A percentile compares a stretch with the other conserved stretches of the same genome.
Conservation (phyloP, 2,797 vertebrate genomes). For the Carcharodon carcharias region DNA sequence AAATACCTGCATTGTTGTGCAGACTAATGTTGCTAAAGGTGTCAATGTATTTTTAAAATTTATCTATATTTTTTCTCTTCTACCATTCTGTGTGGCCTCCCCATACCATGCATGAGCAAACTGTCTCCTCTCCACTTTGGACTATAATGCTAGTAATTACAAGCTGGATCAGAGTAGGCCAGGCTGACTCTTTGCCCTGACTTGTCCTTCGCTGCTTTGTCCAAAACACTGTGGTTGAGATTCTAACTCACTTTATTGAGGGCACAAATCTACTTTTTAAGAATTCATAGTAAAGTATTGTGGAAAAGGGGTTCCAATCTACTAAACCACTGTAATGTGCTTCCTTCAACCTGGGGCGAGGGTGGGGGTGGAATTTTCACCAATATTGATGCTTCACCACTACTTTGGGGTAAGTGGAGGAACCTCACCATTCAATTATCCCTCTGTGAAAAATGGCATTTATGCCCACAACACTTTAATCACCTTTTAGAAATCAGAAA, state of each 20-base stretch:
- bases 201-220: not conserved
- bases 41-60: not conserved
- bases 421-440: not conserved
- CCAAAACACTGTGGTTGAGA: not conserved
- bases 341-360: not conserved
- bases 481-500: not conserved
- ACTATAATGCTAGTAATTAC: not conserved
- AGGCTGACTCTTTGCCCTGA: not conserved
- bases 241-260: not conserved
- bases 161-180: not conserved
- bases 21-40: not conserved
- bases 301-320: not conserved
- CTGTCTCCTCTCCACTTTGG: not conserved
- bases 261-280: not conserved
- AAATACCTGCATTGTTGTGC: not conserved
- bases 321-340: not conserved
- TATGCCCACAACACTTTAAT: not conserved
- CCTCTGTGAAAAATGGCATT: not conserved
- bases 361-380: not conserved
- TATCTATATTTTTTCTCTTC: not conserved
- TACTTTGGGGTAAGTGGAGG: not conserved
- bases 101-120: not conserved
- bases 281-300: not conserved
- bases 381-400: not conserved
- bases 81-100: not conserved